These are phyloP conservation scores for Helostoma temminkii DNA, from an alignment of 2,797 vertebrate species.

Conservation along the genomic window DNA sequence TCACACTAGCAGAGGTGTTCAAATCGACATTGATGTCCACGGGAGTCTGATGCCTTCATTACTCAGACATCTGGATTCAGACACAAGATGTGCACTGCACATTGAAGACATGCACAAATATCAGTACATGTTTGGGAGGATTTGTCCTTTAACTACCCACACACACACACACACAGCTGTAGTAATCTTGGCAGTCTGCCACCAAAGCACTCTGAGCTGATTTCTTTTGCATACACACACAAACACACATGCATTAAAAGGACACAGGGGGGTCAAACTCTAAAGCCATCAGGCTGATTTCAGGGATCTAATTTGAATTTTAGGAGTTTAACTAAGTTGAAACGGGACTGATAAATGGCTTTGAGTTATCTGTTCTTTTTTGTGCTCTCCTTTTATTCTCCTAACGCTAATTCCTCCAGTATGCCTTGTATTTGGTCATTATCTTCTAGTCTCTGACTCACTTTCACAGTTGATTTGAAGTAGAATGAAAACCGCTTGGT, in stretches of 20 bases:
- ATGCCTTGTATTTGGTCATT: neutral
- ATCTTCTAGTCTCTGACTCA: conserved; percentile 9
- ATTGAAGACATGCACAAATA: neutral
- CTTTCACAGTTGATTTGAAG: neutral
- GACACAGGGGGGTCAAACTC: conserved; percentile 35
- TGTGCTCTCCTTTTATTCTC: neutral
- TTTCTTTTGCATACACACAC: conserved; percentile 31
- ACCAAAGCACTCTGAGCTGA: conserved; percentile 60
- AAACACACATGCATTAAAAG: conserved; percentile 24
- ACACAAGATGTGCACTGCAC: too few relatives aligned
- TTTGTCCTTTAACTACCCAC: conserved; percentile 14
- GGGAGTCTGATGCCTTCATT: too few relatives aligned
- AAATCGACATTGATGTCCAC: too few relatives aligned
- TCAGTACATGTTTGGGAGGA: conserved; percentile 4
- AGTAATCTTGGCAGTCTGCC: conserved; percentile 46
- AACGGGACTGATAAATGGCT: conserved; percentile 22
- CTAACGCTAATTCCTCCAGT: neutral
- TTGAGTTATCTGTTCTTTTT: neutral
- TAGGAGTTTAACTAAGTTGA: conserved; percentile 7
- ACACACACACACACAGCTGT: conserved; percentile 4
- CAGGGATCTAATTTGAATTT: conserved; percentile 8
- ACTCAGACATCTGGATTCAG: too few relatives aligned
- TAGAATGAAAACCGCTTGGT: neutral
- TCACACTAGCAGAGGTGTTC: too few relatives aligned
- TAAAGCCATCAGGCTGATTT: conserved; percentile 3